Base-by-base conservation (phyloP, 2,888 invertebrate species). In the Phengaris alcon region DNA sequence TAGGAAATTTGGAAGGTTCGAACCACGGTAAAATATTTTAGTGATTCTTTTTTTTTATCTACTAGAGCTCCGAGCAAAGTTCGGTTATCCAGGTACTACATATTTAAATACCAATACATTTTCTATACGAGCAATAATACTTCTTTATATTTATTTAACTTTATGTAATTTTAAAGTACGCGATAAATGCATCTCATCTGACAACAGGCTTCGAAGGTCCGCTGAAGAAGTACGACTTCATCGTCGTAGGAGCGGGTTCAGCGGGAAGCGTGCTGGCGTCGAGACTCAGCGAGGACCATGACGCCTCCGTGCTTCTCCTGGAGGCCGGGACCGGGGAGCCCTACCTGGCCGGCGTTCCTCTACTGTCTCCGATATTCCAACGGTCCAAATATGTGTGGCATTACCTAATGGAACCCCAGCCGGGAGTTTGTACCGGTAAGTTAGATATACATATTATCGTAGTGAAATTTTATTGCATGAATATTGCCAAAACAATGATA, bases 231-330 rank as follows among this genome's bases (percentile, higher is more conserved):
- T 92, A 92, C 81, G 92, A 92, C 80, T 94, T 94, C 80, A 91
- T 94, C 54, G 84, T 94, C 12, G 87, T 95, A 0, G 95, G 95
- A 0, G 94, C 94, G 1, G 95, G 95, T 0, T 92, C 94, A 2
- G 94, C 94, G 0, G 95, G 93, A 3, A 91, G 93, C 77, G 94
- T 93, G 10, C 82, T 94, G n/a, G 94, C 94, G 4, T 87, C 94
- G 6, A 86, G 94, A 5, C 86, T 94, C 8, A 92, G 93, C 55
- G 90, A 93, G 80, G 87, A 88, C n/a, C 81, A 84, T 0, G 85
- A 89, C 73, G 92, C 90, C 51, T 89, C 91, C 0, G 94, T 94
- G 1, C 83, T 94, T 2, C 82, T 94, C 2, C 81, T 94, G 57
- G 94, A 94, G 80, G 94, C 94, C 1, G 94, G 94, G 0, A 82